Evolutionary conservation across 2,797 vertebrate genomes (phyloP), one percentile per base, ranked within the genome.

Genomic region (Sarcoramphus papa): DNA sequence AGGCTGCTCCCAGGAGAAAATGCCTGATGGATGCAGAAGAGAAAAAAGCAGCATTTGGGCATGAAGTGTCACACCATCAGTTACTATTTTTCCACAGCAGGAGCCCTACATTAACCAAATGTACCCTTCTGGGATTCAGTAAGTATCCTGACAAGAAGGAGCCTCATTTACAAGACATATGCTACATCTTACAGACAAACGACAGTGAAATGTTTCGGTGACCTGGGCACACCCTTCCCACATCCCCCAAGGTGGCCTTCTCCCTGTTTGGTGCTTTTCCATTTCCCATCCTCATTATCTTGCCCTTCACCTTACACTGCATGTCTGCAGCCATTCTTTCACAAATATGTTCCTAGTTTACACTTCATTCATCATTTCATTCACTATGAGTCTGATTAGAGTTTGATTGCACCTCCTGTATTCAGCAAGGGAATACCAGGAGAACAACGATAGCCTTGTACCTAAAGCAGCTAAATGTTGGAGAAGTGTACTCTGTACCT

Each of bases 311-410:
- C 6, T 91, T 43, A 43, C 33, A 8, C 28, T n/a, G 31, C 31
- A 90, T 0, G 2, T 25, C 37, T 40, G 6, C 51, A 82, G 75
- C 28, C 23, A 20, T 60, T 48, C 43, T 62, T 73, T 64, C 27
- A 81, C 5, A 14, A 81, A 65, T 11, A 33, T 1, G 7, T 33
- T 73, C 33, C 43, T 57, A 31, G 10, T 60, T 64, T 60, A 53
- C 28, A 24, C 15, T 41, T 53, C 33, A 80, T 79, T 83, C 45
- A 64, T 35, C 7, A 16, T 25, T 51, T 60, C 47, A 25, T 43
- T 68, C 0, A 0, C 19, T 33, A 3, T 4, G 12, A 60, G 22
- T 33, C 12, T 72, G 12, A 18, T 47, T 62, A 45, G 47, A 68
- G 40, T 53, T 65, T n/a, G 24, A 47, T 8, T 47, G 47, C 23